Evolutionary conservation across 2,797 vertebrate species (phyloP).

Genomic region (Cercopithecus mitis): DNA sequence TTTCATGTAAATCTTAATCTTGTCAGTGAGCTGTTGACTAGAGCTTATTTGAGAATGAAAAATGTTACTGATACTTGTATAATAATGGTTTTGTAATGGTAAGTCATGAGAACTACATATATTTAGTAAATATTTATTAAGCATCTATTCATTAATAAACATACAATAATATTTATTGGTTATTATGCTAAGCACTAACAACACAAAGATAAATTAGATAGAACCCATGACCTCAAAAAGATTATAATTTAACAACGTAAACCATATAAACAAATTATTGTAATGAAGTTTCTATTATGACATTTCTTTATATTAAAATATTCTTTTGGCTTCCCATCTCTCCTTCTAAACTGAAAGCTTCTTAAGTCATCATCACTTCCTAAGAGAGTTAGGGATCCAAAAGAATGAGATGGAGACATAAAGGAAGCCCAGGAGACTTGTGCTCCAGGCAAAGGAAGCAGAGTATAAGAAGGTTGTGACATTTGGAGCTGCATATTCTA

Average conservation of each 20-base stretch:
- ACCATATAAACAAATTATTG: not conserved
- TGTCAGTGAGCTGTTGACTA: not conserved
- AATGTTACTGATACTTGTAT: not conserved
- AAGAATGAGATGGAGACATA: not conserved
- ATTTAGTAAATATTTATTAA: not conserved
- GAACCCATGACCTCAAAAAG: not conserved
- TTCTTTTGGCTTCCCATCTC: not conserved
- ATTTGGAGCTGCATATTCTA: rapidly evolving
- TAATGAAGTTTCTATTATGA: not conserved
- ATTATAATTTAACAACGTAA: not conserved
- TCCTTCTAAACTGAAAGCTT: not conserved
- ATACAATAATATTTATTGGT: not conserved
- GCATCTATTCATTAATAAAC: not conserved
- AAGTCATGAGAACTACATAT: not conserved
- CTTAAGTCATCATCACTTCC: not conserved
- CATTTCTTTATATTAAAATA: not conserved
- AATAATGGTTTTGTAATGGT: not conserved
- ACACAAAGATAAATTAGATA: not conserved
- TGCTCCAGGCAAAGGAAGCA: not conserved
- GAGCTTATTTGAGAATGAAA: not conserved
- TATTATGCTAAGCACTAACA: not conserved
- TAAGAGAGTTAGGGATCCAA: not conserved
- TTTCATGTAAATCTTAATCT: not conserved
- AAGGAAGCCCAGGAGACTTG: not conserved
- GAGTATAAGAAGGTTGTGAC: not conserved